Conservation (phyloP, 2,113 vertebrate species). For the Malurus elegans region DNA sequence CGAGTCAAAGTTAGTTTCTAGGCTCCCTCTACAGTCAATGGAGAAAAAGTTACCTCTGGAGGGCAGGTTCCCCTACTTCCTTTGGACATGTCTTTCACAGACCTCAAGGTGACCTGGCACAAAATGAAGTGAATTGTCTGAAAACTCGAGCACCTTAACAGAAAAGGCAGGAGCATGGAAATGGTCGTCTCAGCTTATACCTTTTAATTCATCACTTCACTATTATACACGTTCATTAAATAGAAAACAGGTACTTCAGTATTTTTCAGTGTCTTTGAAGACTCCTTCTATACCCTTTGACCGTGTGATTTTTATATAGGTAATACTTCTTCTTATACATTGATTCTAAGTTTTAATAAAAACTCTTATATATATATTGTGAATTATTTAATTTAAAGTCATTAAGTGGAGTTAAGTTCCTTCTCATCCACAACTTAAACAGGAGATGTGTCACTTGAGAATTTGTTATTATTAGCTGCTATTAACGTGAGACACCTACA, state of each 20-base stretch:
- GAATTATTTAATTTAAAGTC: neutral
- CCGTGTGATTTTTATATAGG: neutral
- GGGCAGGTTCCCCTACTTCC: neutral
- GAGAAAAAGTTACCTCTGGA: neutral
- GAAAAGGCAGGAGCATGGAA: neutral
- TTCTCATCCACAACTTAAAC: neutral
- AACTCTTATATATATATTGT: neutral
- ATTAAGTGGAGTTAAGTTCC: neutral
- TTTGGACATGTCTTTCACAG: neutral
- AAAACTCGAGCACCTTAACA: neutral
- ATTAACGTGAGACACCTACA: neutral
- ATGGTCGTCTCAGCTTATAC: neutral
- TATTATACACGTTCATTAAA: neutral
- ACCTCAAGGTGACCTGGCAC: neutral
- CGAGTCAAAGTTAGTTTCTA: constrained; percentile 21
- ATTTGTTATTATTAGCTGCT: neutral
- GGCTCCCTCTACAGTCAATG: constrained; percentile 53
- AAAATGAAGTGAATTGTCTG: neutral
- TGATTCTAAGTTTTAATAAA: neutral
- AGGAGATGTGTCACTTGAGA: neutral
- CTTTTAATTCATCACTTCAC: neutral
- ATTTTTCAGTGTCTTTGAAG: neutral
- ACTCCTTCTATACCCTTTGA: neutral
- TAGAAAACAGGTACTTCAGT: neutral
- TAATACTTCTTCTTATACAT: neutral